Evolutionary conservation across 1,140 invertebrate genomes (phyloP), one percentile per base, ranked within the genome.

Genomic region (Neodiprion virginianus): DNA sequence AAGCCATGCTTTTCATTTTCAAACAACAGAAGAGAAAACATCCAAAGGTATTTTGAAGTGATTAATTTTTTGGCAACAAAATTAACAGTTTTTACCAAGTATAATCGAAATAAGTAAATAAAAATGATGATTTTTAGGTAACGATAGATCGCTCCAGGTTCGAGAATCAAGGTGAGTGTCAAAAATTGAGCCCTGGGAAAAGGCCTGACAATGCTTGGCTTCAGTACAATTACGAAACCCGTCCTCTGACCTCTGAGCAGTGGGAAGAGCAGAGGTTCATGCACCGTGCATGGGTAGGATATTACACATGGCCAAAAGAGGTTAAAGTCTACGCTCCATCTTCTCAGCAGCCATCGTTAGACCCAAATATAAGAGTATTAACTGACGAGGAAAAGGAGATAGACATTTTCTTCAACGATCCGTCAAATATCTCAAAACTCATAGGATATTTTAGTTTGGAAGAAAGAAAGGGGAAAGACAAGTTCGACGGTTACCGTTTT

Each of bases 381-480:
- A 90, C 86, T 28, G 88, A 90, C 17, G 86, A 87, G 11, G 95
- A 96, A 79, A 86, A 86, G 10, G 88, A 91, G 67, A 87, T 98
- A 1, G 91, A 91, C 82, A 88, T 91, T 14, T 95, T 94, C 79
- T 96, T 98, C 82, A 91, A 80, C 0, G 88, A 95, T 79, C 83
- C 91, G 14, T 87, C 89, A 0, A 96, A 94, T 86, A 87, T 98
- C 1, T 90, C 93, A 8, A 92, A 92, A 78, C 88, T 98, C 1
- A 89, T 97, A 4, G 88, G 89, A 3, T 96, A 93, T 84, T 89
- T 95, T 48, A 93, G 95, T 1, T 88, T 97, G 4, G 97, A 98
- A 81, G 96, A 97, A 78, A 94, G 95, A 79, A 97, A 97, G 83
- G 95, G 93, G 28, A 92, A 92, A 68, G 95, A 97, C 77, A 94